These are phyloP conservation scores for Pygoscelis antarcticus DNA, from an alignment of 2,113 vertebrate species.

Conservation along the genomic window DNA sequence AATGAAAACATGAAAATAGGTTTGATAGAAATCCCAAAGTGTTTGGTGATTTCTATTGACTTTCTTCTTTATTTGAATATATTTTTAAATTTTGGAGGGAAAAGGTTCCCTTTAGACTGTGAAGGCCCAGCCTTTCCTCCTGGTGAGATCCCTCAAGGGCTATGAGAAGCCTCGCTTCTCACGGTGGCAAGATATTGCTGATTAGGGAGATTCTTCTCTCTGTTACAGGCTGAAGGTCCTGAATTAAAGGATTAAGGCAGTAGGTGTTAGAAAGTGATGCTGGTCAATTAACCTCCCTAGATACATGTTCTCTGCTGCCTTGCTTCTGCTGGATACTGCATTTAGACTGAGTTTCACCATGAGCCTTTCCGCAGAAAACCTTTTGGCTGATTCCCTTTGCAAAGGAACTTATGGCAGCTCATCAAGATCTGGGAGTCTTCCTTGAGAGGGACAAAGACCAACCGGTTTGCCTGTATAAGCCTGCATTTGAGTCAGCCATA, in stretches of 20 bases:
- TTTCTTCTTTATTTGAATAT: background rate
- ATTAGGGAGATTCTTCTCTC: background rate
- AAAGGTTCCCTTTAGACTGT: background rate
- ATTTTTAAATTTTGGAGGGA: background rate
- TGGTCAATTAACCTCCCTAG: background rate
- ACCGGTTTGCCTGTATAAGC: rapidly evolving
- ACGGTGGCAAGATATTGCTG: no score
- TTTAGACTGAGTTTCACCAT: background rate
- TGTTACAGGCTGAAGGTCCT: background rate
- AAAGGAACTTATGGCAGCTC: background rate
- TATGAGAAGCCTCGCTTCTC: background rate
- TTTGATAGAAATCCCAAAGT: background rate
- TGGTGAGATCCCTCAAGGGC: background rate
- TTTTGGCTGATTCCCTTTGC: background rate
- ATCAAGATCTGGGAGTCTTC: no score
- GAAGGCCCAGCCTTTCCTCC: background rate
- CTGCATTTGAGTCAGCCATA: background rate
- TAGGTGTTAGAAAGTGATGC: background rate
- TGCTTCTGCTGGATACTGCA: background rate
- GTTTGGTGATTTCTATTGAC: background rate
- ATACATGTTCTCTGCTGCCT: background rate
- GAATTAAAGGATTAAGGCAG: background rate
- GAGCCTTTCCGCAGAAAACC: background rate
- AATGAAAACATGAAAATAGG: background rate
- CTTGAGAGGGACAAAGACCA: background rate